Conservation (phyloP, 2,888 invertebrate species). For the Pollenia amentaria region DNA sequence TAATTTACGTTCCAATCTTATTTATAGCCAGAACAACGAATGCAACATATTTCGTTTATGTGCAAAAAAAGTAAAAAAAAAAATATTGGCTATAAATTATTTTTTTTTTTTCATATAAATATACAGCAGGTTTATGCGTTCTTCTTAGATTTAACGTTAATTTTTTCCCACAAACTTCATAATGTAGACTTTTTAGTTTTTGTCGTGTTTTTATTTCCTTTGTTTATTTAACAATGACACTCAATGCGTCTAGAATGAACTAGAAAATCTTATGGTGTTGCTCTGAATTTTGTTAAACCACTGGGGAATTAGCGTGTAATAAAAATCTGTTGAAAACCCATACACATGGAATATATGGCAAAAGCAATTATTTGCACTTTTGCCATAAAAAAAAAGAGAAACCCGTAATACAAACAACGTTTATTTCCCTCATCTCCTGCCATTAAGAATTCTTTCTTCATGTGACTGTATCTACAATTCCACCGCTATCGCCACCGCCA, state of each 20-base stretch:
- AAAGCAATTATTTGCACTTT: conserved; percentile 60
- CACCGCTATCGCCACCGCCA: too few relatives aligned
- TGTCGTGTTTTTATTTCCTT: background rate
- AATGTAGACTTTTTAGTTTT: background rate
- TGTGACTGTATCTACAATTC: background rate
- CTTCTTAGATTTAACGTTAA: background rate
- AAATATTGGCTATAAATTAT: background rate
- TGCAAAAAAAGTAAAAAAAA: background rate
- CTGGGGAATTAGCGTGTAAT: conserved; percentile 46
- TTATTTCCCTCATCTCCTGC: conserved; percentile 12
- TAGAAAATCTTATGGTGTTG: conserved; percentile 4
- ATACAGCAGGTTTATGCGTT: background rate
- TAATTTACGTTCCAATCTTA: background rate
- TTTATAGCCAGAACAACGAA: background rate
- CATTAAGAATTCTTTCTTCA: conserved; percentile 9
- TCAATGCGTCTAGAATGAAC: background rate
- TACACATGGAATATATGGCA: conserved; percentile 1
- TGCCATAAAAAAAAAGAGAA: conserved; percentile 23
- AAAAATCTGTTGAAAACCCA: conserved; percentile 50
- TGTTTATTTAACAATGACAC: conserved; percentile 18
- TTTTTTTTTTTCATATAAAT: background rate
- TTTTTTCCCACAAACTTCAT: conserved; percentile 4
- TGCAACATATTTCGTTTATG: conserved; percentile 24
- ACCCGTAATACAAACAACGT: background rate
- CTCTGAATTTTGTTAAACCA: conserved; percentile 6